Base-by-base conservation (phyloP, 2,797 vertebrate species). In the Enteromius viviparus region DNA sequence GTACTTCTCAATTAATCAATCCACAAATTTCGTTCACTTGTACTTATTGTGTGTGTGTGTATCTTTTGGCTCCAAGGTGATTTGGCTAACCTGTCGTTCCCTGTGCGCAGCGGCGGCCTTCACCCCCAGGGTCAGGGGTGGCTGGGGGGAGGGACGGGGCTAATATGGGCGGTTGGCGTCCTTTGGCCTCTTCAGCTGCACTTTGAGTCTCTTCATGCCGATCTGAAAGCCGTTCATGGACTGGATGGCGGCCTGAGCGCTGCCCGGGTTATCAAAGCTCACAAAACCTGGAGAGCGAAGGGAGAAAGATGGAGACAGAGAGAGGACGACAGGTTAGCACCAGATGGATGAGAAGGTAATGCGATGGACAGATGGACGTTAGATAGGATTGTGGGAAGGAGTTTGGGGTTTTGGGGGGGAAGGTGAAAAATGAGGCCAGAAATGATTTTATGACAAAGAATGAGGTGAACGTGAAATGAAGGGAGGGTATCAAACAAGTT, bases 161-260 rank as follows among this genome's bases (percentile, higher is more conserved):
- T 97, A 99, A 93, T 99, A 99, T 86, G 97, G 98, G 92, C 97
- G 97, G 93, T 98, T 99, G 94, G 97, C 97, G 85, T 99, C 97
- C 93, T 99, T 99, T 92, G 98, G 97, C 95, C 98, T 95, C 94
- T 99, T 99, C 90, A 99, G 96, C 94, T 99, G 98, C 94, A 99
- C 98, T 92, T 99, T 99, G 93, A 99, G 97, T 94, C 98, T 97
- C 94, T 99, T 99, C 97, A 99, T 99, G 93, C 98, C 98, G 92
- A 99, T 99, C 95, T 99, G 98, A 93, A 99, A 99, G 92, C 98
- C 98, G 87, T 99, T 99, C 97, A 99, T 99, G 89, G 97, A 98
- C 92, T 99, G 98, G 94, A 99, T 99, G 94, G 98, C 98, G 90
- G 98, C 97, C 92, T 99, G 98, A 88, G 98, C 98, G 89, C 97